Base-by-base conservation (phyloP, 2,797 vertebrate species). In the Acanthopagrus latus region DNA sequence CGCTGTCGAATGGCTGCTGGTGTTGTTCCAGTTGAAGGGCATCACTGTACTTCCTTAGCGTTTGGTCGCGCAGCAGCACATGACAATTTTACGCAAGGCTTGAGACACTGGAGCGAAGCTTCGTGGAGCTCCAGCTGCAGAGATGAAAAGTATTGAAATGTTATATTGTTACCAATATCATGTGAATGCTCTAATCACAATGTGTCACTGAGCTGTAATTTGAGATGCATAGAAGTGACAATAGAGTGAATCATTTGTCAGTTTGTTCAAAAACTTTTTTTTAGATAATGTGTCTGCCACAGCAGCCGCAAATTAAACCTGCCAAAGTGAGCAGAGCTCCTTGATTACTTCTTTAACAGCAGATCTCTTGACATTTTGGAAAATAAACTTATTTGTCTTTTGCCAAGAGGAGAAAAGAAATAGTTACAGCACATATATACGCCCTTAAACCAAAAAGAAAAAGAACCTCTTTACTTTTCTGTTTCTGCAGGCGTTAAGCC, bases 21-120 rank as follows among this genome's bases (percentile, higher is more conserved):
- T 68, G 81, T 58, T 74, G 77, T 85, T 80, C 18, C 67, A 90
- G 73, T 74, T 86, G 83, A 91, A 93, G 89, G 89, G 81, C 84
- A 62, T 88, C 76, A 44, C 21, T 78, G 54, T 73, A 70, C 58
- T 73, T 71, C 59, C 62, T 68, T 71, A 23, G n/a, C 50, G 44
- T 68, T 47, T 25, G 58, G 77, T 77, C 51, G 13, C 44, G 72
- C 71, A 38, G 64, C 76, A 50, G 69, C 80, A 71, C 75, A 29
- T 46, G 47, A 77, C 54, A 59, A 80, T 86, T 85, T 82, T 38
- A 79, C 38, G 18, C 63, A 21, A 47, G 63, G 18, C 25, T 82
- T 63, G 64, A 86, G 59, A 64, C 71, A 29, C 23, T 12, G 51
- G 48, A 65, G 38, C 43, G 17, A 43, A 1, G 10, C 29, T 46